Evolutionary conservation across 2,797 vertebrate genomes (phyloP).

Genomic region (Heteromormyrus szaboi): DNA sequence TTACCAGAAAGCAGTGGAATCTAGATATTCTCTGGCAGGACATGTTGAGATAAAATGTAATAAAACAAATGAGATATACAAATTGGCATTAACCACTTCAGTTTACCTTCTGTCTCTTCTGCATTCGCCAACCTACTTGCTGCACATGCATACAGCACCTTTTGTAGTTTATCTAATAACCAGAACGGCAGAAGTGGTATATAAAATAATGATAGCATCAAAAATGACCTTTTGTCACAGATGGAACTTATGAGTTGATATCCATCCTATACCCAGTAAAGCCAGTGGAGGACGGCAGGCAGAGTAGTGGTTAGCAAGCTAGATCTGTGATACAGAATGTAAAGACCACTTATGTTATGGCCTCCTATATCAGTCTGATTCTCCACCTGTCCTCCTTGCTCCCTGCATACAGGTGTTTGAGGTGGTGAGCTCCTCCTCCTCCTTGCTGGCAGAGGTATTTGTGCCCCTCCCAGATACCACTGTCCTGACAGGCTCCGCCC

Average conservation of each 20-base stretch:
- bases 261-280: neutral
- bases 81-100: neutral
- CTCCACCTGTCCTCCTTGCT: neutral
- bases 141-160: neutral
- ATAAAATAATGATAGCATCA: neutral
- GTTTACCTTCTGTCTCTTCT: neutral
- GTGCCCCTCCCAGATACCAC: conserved; percentile 82
- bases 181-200: neutral
- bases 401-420: conserved; percentile 74
- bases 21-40: neutral
- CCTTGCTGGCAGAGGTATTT: conserved; percentile 77
- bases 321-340: neutral
- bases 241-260: neutral
- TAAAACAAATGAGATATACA: neutral
- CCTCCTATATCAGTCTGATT: neutral
- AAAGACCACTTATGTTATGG: neutral
- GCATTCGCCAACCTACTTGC: neutral
- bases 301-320: neutral
- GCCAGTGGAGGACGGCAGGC: neutral
- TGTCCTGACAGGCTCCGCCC: conserved; percentile 63
- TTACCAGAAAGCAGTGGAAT: neutral
- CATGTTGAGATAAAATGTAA: neutral
- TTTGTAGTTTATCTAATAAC: neutral
- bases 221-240: neutral
- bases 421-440: conserved; percentile 60